Conservation (phyloP, 2,888 invertebrate genomes). For the Lithophane leautieri region DNA sequence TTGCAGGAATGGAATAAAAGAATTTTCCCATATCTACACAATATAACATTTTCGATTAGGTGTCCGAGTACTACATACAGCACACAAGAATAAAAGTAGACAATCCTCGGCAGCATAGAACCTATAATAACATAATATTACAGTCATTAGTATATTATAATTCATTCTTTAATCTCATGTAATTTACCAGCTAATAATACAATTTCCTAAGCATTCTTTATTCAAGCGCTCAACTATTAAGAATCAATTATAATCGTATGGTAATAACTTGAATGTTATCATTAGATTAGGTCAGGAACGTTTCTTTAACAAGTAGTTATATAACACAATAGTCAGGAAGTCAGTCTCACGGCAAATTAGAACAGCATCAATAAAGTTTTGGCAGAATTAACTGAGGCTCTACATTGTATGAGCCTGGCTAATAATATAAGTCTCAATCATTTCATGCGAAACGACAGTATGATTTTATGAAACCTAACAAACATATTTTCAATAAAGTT, state of each 20-base stretch:
- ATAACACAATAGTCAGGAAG: constrained; percentile 9
- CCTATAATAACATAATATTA: not conserved
- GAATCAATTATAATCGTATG: constrained; percentile 32
- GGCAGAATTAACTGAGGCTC: constrained; percentile 38
- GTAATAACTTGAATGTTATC: constrained; percentile 40
- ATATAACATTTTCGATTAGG: not conserved
- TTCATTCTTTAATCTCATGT: not conserved
- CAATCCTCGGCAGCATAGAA: not conserved
- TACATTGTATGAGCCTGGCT: constrained; percentile 39
- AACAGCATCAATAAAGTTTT: constrained; percentile 32
- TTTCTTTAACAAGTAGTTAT: constrained; percentile 16
- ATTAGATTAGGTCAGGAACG: constrained; percentile 45
- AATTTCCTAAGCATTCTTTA: constrained; percentile 23
- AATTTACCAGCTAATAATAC: constrained; percentile 7
- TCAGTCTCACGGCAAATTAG: constrained; percentile 26
- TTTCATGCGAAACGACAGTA: constrained; percentile 19
- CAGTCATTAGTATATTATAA: not conserved
- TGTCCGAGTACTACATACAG: not conserved
- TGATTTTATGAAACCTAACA: not conserved
- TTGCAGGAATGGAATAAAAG: not conserved
- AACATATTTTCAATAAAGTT: not conserved
- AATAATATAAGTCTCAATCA: constrained; percentile 32
- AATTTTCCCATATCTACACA: not conserved
- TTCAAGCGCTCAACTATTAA: not conserved
- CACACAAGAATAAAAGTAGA: not conserved